Evolutionary conservation across 1,140 invertebrate genomes (phyloP).

Genomic region (Tetraneura akinire): DNA sequence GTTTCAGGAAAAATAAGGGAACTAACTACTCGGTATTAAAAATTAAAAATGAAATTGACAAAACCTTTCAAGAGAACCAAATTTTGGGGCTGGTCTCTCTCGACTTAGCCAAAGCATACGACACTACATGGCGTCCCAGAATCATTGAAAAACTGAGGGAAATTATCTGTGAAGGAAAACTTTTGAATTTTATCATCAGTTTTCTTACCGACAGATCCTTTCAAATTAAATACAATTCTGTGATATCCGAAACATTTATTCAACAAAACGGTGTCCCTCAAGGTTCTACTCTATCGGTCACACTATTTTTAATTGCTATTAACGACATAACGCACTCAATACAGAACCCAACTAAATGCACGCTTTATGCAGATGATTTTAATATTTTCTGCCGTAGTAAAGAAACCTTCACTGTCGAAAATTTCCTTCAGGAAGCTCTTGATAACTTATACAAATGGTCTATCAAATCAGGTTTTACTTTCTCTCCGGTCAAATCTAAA

Average conservation of each 20-base stretch:
- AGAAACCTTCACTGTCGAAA: no score
- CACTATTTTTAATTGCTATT: not conserved
- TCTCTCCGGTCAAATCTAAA: no score
- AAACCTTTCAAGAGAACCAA: slow-evolving; percentile 9
- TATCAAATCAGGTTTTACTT: no score
- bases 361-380: slow-evolving; percentile 27
- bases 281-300: not conserved
- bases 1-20: not conserved
- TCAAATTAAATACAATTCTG: not conserved
- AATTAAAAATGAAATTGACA: slow-evolving; percentile 14
- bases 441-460: no score
- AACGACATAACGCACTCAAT: not conserved
- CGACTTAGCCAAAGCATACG: not conserved
- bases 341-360: not conserved
- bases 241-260: not conserved
- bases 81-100: not conserved
- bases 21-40: not conserved
- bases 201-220: slow-evolving; percentile 6
- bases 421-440: no score
- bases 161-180: not conserved
- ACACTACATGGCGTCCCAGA: not conserved
- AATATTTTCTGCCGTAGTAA: no score
- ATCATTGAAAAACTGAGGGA: not conserved
- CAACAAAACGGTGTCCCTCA: slow-evolving; percentile 43
- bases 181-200: not conserved